A percentile compares a stretch with the other conserved stretches of the same genome.
Evolutionary conservation across 2,113 vertebrate species (phyloP).

Genomic region (Pseudopipra pipra): DNA sequence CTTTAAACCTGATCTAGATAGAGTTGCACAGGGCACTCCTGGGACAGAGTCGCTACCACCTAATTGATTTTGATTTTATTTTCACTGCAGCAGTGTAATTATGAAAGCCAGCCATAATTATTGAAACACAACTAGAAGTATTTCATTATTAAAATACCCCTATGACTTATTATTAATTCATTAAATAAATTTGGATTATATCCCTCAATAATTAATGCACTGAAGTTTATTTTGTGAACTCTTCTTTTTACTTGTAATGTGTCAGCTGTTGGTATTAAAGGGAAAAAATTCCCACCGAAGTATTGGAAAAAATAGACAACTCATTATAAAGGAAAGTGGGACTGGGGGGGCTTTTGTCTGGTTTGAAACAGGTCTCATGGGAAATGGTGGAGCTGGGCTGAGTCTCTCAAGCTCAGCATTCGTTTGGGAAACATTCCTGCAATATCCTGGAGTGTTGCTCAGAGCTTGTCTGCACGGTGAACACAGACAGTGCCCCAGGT

Average conservation of each 20-base stretch:
- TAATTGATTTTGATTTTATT: slow-evolving; percentile 73
- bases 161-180: slow-evolving; percentile 87
- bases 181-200: slow-evolving; percentile 86
- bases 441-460: neutral
- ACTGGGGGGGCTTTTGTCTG: neutral
- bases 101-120: slow-evolving; percentile 84
- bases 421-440: neutral
- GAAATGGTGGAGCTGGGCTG: neutral
- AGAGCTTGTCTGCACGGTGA: fast-evolving
- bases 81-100: slow-evolving; percentile 78
- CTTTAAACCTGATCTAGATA: neutral
- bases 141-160: slow-evolving; percentile 91
- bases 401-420: neutral
- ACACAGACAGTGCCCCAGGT: fast-evolving
- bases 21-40: slow-evolving; percentile 4
- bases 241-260: slow-evolving; percentile 47
- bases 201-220: slow-evolving; percentile 85
- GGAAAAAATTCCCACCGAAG: neutral
- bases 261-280: slow-evolving; percentile 12
- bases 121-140: slow-evolving; percentile 85
- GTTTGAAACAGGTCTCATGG: neutral
- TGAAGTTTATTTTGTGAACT: slow-evolving; percentile 56
- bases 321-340: neutral
- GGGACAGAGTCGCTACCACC: neutral
- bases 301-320: neutral